A percentile compares a stretch with the other conserved stretches of the same genome.
These are phyloP conservation scores for Pseudopodoces humilis DNA, from an alignment of 2,113 vertebrate genomes.

Conservation along the genomic window DNA sequence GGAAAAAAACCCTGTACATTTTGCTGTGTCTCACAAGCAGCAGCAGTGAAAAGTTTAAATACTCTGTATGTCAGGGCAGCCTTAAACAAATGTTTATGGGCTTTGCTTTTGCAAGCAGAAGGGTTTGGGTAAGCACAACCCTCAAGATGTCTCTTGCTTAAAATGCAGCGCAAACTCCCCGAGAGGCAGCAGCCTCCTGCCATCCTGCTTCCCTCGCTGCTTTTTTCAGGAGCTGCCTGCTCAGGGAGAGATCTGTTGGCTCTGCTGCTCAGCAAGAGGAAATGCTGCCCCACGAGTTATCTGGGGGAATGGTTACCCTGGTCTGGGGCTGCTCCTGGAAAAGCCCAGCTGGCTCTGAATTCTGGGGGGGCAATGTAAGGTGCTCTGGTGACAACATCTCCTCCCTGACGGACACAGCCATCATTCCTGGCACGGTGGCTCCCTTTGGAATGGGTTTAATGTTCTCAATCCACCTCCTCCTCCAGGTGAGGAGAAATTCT, in stretches of 20 bases:
- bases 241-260: slow-evolving; percentile 8
- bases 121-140: slow-evolving; percentile 42
- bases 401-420: background rate
- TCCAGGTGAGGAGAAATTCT: background rate
- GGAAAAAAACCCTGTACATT: background rate
- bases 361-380: no score
- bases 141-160: slow-evolving; percentile 60
- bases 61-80: slow-evolving; percentile 53
- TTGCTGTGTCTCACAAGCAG: slow-evolving; percentile 38
- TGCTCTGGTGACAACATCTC: background rate
- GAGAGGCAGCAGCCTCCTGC: slow-evolving; percentile 47
- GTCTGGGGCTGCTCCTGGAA: background rate
- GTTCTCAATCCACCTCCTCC: background rate
- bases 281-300: background rate
- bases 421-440: rapidly evolving
- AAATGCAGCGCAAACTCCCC: slow-evolving; percentile 47
- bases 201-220: slow-evolving; percentile 7
- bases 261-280: background rate
- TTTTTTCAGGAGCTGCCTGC: slow-evolving; percentile 12
- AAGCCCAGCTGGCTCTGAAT: background rate
- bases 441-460: background rate
- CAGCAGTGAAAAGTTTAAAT: slow-evolving; percentile 21
- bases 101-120: slow-evolving; percentile 41
- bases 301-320: background rate
- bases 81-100: slow-evolving; percentile 70